Evolutionary conservation across 2,888 invertebrate species (phyloP).

Genomic region (Drosophila eohydei): DNA sequence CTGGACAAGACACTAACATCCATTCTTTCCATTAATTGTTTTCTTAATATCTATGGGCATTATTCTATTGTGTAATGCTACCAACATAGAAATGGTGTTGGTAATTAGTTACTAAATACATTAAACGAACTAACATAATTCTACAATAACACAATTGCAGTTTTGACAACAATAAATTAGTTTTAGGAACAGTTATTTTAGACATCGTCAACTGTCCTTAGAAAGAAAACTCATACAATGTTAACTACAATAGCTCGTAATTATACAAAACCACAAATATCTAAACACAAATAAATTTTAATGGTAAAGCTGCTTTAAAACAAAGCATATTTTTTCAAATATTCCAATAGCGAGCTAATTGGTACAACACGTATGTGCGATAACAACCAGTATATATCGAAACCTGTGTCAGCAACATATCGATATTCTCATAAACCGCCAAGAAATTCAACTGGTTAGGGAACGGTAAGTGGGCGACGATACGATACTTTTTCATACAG

Average conservation of each 20-base stretch:
- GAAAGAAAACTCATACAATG: too few species aligned
- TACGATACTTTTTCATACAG: not conserved
- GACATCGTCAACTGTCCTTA: too few species aligned
- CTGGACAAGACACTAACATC: not conserved
- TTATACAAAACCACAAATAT: not conserved
- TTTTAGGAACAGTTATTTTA: too few species aligned
- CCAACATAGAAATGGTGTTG: too few species aligned
- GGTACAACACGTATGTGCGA: constrained; percentile 9
- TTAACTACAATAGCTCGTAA: not conserved
- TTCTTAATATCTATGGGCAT: too few species aligned
- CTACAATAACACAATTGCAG: too few species aligned
- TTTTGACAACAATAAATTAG: too few species aligned
- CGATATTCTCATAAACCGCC: not conserved
- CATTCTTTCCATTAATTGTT: not conserved
- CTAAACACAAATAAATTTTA: not conserved
- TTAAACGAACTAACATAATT: not conserved
- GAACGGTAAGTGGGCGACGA: too few species aligned
- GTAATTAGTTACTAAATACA: not conserved
- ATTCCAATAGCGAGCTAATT: not conserved
- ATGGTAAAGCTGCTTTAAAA: not conserved
- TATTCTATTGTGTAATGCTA: too few species aligned
- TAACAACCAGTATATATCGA: constrained; percentile 9
- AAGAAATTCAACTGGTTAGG: not conserved
- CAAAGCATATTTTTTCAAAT: not conserved
- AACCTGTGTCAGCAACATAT: not conserved